These are phyloP conservation scores for Drosophila setosimentum DNA, from an alignment of 2,888 invertebrate genomes.

Conservation along the genomic window DNA sequence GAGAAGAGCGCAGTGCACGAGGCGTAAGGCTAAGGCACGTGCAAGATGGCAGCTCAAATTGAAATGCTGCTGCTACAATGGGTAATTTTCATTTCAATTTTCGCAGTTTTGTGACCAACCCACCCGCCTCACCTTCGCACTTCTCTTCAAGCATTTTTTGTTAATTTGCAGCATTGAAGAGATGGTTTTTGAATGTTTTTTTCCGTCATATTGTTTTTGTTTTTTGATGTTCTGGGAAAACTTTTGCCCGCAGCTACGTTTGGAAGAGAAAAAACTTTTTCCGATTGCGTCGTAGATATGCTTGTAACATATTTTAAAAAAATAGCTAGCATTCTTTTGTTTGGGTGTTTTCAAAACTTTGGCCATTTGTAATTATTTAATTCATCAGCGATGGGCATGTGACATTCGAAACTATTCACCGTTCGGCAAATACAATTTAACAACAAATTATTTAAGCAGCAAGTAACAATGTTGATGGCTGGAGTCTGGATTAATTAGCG, in stretches of 20 bases:
- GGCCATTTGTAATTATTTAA: slow-evolving; percentile 39
- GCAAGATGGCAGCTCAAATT: slow-evolving; percentile 71
- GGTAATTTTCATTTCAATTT: slow-evolving; percentile 82
- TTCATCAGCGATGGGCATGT: slow-evolving; percentile 4
- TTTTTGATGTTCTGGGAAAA: slow-evolving; percentile 57
- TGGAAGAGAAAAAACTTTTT: slow-evolving; percentile 34
- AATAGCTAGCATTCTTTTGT: slow-evolving; percentile 50
- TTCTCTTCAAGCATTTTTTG: slow-evolving; percentile 46
- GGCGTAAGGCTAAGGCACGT: slow-evolving; percentile 60
- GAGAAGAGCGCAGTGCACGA: slow-evolving; percentile 12
- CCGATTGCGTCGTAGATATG: slow-evolving; percentile 43
- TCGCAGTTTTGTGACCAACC: slow-evolving; percentile 59
- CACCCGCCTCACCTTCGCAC: neutral
- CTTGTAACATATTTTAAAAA: slow-evolving; percentile 54
- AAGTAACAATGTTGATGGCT: slow-evolving; percentile 29
- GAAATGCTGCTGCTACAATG: slow-evolving; percentile 76
- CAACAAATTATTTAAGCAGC: slow-evolving; percentile 21
- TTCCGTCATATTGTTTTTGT: neutral
- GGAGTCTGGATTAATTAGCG: slow-evolving; percentile 68
- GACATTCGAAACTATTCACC: slow-evolving; percentile 17
- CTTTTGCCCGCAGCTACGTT: slow-evolving; percentile 66
- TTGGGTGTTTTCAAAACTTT: slow-evolving; percentile 36
- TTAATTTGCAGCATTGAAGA: slow-evolving; percentile 62
- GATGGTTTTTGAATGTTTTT: neutral
- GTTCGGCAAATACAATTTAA: neutral